Percentiles rank a stretch among this genome's conserved stretches.
Evolutionary conservation across 2,888 invertebrate genomes (phyloP).

Genomic region (Steinernema carpocapsae): DNA sequence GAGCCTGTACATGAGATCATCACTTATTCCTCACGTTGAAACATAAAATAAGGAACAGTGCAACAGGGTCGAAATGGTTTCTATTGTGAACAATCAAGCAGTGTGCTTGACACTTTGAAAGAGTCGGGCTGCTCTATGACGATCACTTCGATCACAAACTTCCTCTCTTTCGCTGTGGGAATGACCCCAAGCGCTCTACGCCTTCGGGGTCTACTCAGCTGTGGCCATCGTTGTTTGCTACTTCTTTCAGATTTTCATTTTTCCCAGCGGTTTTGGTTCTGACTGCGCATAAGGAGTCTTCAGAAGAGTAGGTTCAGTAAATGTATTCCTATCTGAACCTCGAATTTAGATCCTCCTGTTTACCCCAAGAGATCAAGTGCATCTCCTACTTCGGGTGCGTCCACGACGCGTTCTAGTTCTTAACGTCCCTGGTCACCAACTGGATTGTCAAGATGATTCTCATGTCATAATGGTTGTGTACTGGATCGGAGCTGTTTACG

Average conservation of each 20-base stretch:
- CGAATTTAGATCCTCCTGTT: slow-evolving; percentile 43
- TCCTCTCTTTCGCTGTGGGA: slow-evolving; percentile 60
- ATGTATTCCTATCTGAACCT: no score
- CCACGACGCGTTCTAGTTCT: slow-evolving; percentile 43
- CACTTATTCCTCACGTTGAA: no score
- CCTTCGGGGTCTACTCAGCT: no score
- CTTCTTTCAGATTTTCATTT: slow-evolving; percentile 53
- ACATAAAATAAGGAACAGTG: no score
- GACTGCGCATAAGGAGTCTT: slow-evolving; percentile 50
- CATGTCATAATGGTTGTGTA: slow-evolving; percentile 44
- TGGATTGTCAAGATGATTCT: slow-evolving; percentile 32
- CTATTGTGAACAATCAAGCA: no score
- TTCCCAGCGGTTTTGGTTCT: slow-evolving; percentile 58
- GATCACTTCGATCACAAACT: slow-evolving; percentile 57
- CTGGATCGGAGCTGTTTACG: slow-evolving; percentile 52
- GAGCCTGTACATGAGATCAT: no score
- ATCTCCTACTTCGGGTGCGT: slow-evolving; percentile 41
- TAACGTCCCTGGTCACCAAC: slow-evolving; percentile 47
- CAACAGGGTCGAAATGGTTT: no score
- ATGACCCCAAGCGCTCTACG: slow-evolving; percentile 55
- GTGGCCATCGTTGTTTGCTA: slow-evolving; percentile 56
- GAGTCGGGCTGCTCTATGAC: slow-evolving; percentile 60
- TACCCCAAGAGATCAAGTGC: slow-evolving; percentile 45
- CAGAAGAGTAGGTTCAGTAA: no score
- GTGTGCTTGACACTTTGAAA: slow-evolving; percentile 43